A percentile compares a stretch with the other conserved stretches of the same genome.
These are phyloP conservation scores for Lontra canadensis DNA, from an alignment of 2,113 vertebrate genomes.

Conservation along the genomic window DNA sequence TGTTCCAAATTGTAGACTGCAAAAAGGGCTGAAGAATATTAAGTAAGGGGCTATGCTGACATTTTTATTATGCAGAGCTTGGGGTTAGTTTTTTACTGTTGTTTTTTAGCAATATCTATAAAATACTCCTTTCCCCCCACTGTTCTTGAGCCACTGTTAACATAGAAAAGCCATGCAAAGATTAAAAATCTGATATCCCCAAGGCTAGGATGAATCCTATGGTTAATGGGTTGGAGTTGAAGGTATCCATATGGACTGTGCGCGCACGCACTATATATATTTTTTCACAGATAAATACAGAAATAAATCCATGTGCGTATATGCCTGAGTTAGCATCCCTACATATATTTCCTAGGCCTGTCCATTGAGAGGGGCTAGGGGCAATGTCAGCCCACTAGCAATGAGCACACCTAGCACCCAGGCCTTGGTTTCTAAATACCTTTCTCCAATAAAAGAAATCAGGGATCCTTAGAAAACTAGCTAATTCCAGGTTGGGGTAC, in stretches of 20 bases:
- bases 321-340: background rate
- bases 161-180: background rate
- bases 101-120: background rate
- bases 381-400: background rate
- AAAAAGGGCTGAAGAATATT: background rate
- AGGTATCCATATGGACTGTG: background rate
- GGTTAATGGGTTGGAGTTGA: background rate
- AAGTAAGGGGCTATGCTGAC: background rate
- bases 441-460: constrained; percentile 3
- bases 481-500: background rate
- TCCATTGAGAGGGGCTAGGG: background rate
- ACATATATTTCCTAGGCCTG: background rate
- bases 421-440: constrained; percentile 49
- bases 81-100: background rate
- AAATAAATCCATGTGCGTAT: background rate
- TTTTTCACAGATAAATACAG: background rate
- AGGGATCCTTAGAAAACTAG: background rate
- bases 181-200: constrained; percentile 22
- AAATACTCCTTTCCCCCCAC: background rate
- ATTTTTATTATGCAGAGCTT: background rate
- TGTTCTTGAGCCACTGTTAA: constrained; percentile 42
- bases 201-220: background rate
- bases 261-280: too few species aligned
- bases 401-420: background rate
- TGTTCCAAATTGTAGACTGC: background rate